Base-by-base conservation (phyloP, 2,888 invertebrate species). In the Cataglyphis albicans region DNA sequence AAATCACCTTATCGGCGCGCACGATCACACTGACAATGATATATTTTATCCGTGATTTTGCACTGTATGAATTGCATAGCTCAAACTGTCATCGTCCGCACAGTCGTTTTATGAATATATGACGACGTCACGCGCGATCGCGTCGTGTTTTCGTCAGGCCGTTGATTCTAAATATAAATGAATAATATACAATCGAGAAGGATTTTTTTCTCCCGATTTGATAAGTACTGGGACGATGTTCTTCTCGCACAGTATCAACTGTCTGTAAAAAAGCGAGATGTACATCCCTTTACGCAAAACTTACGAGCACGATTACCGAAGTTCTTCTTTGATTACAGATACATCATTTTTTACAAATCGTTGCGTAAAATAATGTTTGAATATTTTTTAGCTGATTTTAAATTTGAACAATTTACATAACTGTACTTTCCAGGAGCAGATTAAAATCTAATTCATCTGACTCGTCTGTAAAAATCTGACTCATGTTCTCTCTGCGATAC, bases 31-130 rank as follows among this genome's bases (percentile, higher is more conserved):
- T 21, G 73, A 44, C 32, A 52, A 29, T 59, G 61, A 73, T 86
- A 68, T 81, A 84, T 81, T 74, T 76, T 55, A 65, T 38, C 38
- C 65, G 41, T 29, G n/a, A 72, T 80, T 80, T 80, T 21, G 44
- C 59, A 52, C 38, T 48, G 52, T 52, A 7, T n/a, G 44, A 80
- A 80, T 59, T 70, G 29, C 32, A 18, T 3, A 63, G 84, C 78
- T 55, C 61, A 29, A 52, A 21, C 44, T 78, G 67, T 64, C 44
- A 41, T 44, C 68, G 41, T 35, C 35, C n/a, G 44, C 29, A 12
- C 25, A 44, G 12, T 25, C 2, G 12, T 48, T 18, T 55, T 55
- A 38, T 44, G 52, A 52, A 57, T 81, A 65, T 48, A 25, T n/a
- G 38, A 7, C n/a, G 52, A 18, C 52, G 48, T 64, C 38, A 38